Evolutionary conservation across 2,888 invertebrate species (phyloP).

Genomic region (Drosophila emarginata): DNA sequence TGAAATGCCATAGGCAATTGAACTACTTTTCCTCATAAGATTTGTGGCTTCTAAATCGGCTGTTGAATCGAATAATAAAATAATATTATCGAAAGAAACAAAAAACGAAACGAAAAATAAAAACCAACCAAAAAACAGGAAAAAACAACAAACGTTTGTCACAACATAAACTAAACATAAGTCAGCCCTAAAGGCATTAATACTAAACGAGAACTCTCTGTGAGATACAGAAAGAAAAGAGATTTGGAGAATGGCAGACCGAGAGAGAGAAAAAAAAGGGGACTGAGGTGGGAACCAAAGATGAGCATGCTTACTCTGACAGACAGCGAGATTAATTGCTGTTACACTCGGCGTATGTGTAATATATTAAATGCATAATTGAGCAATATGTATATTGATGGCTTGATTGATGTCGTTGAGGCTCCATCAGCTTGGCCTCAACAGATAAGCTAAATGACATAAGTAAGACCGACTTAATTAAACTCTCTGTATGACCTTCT

Average conservation of each 20-base stretch:
- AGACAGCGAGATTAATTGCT: constrained; percentile 46
- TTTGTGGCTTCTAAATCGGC: constrained; percentile 44
- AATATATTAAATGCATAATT: constrained; percentile 46
- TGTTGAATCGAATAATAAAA: constrained; percentile 24
- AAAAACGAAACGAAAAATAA: neutral
- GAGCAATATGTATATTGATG: constrained; percentile 45
- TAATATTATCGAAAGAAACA: constrained; percentile 3
- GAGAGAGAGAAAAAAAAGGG: neutral
- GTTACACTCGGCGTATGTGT: constrained; percentile 48
- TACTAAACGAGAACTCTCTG: no score
- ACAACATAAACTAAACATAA: constrained; percentile 2
- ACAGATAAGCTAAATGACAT: constrained; percentile 51
- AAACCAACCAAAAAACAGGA: no score
- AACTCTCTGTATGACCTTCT: constrained; percentile 52
- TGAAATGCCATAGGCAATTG: constrained; percentile 65
- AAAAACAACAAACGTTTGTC: neutral
- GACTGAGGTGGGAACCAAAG: constrained; percentile 18
- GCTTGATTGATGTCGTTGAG: constrained; percentile 35
- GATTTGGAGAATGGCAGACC: neutral
- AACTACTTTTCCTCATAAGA: constrained; percentile 56
- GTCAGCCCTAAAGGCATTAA: neutral
- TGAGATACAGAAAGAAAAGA: neutral
- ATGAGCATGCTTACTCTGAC: constrained; percentile 29
- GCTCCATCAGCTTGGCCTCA: constrained; percentile 32
- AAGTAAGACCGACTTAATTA: constrained; percentile 39